A percentile compares a stretch with the other conserved stretches of the same genome.
Conservation (phyloP, 2,797 vertebrate species). For the Neoniphon sammara region DNA sequence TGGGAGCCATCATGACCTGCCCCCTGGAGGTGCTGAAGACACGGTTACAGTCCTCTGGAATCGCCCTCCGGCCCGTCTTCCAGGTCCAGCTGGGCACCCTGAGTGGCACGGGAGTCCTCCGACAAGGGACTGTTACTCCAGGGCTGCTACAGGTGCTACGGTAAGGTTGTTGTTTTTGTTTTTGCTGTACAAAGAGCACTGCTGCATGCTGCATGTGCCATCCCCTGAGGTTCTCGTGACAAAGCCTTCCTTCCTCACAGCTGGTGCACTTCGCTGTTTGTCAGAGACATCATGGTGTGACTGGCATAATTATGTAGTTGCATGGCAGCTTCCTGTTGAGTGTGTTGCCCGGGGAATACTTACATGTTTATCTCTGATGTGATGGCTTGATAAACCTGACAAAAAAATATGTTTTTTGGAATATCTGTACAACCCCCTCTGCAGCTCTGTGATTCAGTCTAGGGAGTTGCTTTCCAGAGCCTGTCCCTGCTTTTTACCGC, state of each 20-base stretch:
- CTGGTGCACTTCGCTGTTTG: slow-evolving; percentile 6
- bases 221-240: not conserved
- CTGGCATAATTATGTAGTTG: not conserved
- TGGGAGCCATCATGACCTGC: slow-evolving; percentile 95
- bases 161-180: slow-evolving; percentile 80
- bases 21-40: slow-evolving; percentile 98
- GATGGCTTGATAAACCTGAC: not conserved
- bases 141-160: slow-evolving; percentile 91
- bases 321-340: not conserved
- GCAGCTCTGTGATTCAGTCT: not conserved
- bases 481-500: slow-evolving; percentile 9
- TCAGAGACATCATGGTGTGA: not conserved
- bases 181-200: not conserved
- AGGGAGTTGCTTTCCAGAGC: not conserved
- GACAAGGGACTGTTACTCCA: slow-evolving; percentile 88
- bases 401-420: slow-evolving; percentile 1
- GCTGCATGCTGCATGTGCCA: not conserved
- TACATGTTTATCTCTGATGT: not conserved
- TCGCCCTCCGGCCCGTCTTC: slow-evolving; percentile 89
- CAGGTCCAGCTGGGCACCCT: slow-evolving; percentile 95
- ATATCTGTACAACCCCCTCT: not conserved
- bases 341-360: not conserved
- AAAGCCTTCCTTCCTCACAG: slow-evolving; percentile 28
- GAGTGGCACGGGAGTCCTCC: slow-evolving; percentile 90
- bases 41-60: slow-evolving; percentile 91